Evolutionary conservation across 2,888 invertebrate genomes (phyloP), one percentile per base, ranked within the genome.

Genomic region (Tromatobia lineatoria): DNA sequence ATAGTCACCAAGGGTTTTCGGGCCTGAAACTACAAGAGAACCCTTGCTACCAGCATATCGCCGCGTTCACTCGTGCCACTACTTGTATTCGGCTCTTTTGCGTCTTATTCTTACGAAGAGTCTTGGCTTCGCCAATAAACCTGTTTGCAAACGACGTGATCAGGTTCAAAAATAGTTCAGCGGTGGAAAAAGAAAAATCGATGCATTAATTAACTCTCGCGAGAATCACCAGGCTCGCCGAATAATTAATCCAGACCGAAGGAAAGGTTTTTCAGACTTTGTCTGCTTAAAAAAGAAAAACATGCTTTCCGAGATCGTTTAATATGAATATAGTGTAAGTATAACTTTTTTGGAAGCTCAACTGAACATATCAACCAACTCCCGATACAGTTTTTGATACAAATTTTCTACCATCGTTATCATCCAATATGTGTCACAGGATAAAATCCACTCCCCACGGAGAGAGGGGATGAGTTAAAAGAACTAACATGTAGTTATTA

Each of bases 1-100:
- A 25, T 64, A 59, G 54, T 57, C 54, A n/a, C 13, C n/a, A 29
- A 57, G 38, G 57, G 57, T 23, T 42, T 73, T 73, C 45, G 25
- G 23, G 45, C 64, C 42, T 38, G n/a, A 45, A 45, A 25, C 25
- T 11, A 42, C 10, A 45, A 57, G 45, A 23, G 23, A 73, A 45
- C 25, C 70, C 38, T 29, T 3, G 42, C 25, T 11, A 73, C 59
- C 59, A 38, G 34, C 52, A 70, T 70, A 20, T 34, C 25, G 52
- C 11, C n/a, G 20, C 57, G 15, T 57, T 71, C 38, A 38, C 18
- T 38, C 61, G n/a, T 8, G 18, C 38, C 61, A 18, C 38, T 38
- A 61, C n/a, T 38, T 20, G 34, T 38, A 13, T 10, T 20, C 20
- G 8, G 6, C n/a, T 61, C 34, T 29, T 42, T 64, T 20, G 3